Conservation (phyloP, 2,888 invertebrate species). For the Thereva nobilitata region DNA sequence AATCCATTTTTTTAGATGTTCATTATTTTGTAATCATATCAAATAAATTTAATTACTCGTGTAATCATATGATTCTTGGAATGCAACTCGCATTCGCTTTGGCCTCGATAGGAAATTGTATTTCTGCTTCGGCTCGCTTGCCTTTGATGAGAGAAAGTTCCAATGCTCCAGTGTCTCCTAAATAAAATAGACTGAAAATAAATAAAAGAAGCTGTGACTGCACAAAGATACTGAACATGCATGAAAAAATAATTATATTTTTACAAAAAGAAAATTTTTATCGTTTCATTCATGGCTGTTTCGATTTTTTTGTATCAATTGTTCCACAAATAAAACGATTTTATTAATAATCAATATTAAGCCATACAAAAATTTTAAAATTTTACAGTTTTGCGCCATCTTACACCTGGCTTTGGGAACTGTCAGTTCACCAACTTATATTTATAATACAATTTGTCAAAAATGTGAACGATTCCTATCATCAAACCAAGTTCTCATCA, state of each 20-base stretch:
- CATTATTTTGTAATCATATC: background rate
- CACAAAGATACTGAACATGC: background rate
- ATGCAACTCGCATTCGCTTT: slow-evolving; percentile 57
- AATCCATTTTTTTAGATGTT: too few relatives aligned
- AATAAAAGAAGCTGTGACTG: slow-evolving; percentile 24
- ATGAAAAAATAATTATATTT: background rate
- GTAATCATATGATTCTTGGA: slow-evolving; percentile 58
- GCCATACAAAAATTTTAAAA: too few relatives aligned
- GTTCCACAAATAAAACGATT: too few relatives aligned
- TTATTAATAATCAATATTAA: too few relatives aligned
- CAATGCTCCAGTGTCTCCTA: slow-evolving; percentile 66
- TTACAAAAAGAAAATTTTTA: slow-evolving; percentile 4
- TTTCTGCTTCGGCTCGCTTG: slow-evolving; percentile 59
- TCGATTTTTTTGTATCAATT: too few relatives aligned
- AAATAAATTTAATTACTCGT: slow-evolving; percentile 54
- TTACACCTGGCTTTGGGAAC: too few relatives aligned
- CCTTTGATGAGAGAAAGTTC: slow-evolving; percentile 36
- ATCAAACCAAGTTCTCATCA: too few relatives aligned
- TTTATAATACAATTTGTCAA: too few relatives aligned
- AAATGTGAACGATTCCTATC: too few relatives aligned
- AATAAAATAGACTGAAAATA: slow-evolving; percentile 55
- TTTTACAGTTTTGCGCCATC: too few relatives aligned
- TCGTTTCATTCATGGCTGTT: too few relatives aligned
- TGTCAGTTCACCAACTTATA: too few relatives aligned
- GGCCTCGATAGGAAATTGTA: slow-evolving; percentile 66